These are phyloP conservation scores for Proterorhinus semilunaris DNA, from an alignment of 2,113 vertebrate species.

Conservation along the genomic window DNA sequence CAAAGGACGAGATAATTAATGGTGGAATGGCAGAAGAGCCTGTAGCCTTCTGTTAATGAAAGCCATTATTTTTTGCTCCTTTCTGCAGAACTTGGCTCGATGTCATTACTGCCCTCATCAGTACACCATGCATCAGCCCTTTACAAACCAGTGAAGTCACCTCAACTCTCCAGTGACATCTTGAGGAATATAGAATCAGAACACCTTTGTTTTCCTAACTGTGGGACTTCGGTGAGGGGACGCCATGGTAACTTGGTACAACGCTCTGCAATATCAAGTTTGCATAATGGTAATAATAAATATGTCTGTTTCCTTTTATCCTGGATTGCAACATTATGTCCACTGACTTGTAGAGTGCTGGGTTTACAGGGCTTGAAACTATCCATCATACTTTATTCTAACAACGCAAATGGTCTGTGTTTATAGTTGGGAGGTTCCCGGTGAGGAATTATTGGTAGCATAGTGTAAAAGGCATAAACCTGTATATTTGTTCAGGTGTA, in stretches of 20 bases:
- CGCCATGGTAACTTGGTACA: no score
- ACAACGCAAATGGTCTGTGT: background rate
- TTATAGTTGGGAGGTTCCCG: background rate
- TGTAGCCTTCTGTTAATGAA: constrained; percentile 64
- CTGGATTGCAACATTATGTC: no score
- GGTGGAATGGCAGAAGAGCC: constrained; percentile 53
- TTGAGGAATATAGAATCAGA: background rate
- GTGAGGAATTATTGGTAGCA: no score
- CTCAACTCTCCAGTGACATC: no score
- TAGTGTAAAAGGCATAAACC: no score
- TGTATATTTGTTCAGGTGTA: no score
- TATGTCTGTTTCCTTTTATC: no score
- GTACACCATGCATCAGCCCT: background rate
- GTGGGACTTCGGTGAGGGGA: no score
- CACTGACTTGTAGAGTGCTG: background rate
- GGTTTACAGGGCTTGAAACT: constrained; percentile 11
- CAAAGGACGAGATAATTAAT: constrained; percentile 74
- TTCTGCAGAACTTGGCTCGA: constrained; percentile 30
- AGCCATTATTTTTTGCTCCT: constrained; percentile 66
- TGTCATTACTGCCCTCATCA: constrained; percentile 17
- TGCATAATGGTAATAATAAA: no score
- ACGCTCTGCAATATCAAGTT: no score
- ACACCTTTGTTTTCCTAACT: no score
- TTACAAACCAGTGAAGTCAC: background rate
- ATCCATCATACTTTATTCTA: constrained; percentile 10